phyloP scores from a whole-genome alignment of 2,888 invertebrate genomes.

The Euproctis similis region DNA sequence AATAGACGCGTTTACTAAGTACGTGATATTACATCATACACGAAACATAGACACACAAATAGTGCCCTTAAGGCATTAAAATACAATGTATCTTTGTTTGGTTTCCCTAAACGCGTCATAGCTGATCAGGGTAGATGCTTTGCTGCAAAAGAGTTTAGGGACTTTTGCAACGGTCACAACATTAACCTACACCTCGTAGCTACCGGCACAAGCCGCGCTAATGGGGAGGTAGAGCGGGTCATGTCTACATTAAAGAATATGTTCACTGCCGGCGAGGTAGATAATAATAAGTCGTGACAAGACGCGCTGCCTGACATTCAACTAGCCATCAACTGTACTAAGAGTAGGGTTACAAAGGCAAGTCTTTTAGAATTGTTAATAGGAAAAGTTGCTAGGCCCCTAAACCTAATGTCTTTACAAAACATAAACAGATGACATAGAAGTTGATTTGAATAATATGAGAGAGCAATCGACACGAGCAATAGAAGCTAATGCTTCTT shows the following conservation, averaged over 20 bases:
- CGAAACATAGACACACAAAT: constrained; percentile 2
- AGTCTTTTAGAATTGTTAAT: constrained; percentile 4
- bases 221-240: constrained; percentile 3
- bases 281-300: constrained; percentile 4
- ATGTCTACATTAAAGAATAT: constrained; percentile 4
- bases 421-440: not conserved
- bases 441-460: not conserved
- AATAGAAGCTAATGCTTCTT: not conserved
- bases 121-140: constrained; percentile 6
- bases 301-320: constrained; percentile 2
- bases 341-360: constrained; percentile 1
- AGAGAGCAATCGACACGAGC: not conserved
- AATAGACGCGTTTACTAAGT: constrained; percentile 5
- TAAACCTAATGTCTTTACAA: not conserved
- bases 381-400: constrained; percentile 5
- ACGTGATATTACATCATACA: constrained; percentile 4
- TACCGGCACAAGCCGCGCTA: constrained; percentile 5
- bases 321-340: constrained; percentile 1
- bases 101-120: constrained; percentile 5
- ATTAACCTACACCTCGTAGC: constrained; percentile 6
- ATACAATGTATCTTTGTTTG: constrained; percentile 5
- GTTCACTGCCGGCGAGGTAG: constrained; percentile 1
- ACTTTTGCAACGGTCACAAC: constrained; percentile 5
- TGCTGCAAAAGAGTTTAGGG: constrained; percentile 4
- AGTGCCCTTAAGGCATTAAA: constrained; percentile 3